Conservation (phyloP, 2,797 vertebrate species). For the Hippopotamyrus pictus region DNA sequence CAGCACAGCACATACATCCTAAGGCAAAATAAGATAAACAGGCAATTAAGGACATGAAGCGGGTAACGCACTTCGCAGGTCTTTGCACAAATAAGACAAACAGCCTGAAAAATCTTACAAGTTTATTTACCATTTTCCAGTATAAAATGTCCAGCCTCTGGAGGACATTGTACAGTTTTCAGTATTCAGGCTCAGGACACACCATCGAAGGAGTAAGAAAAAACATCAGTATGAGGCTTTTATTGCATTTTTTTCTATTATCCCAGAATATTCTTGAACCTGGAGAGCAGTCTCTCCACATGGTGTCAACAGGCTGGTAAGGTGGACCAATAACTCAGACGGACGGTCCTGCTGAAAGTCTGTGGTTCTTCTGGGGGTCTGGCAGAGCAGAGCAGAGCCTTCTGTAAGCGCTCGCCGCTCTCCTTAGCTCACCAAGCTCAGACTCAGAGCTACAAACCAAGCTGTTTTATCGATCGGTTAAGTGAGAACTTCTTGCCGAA, state of each 20-base stretch:
- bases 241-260: neutral
- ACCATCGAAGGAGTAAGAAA: neutral
- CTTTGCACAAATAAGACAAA: conserved; percentile 11
- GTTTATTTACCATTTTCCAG: conserved; percentile 44
- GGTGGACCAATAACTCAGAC: neutral
- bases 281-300: neutral
- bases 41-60: neutral
- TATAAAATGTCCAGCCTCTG: conserved; percentile 39
- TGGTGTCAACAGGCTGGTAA: neutral
- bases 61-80: neutral
- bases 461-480: neutral
- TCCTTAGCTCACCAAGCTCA: too few relatives aligned
- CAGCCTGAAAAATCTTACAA: conserved; percentile 25
- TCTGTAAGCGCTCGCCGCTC: too few relatives aligned
- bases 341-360: neutral
- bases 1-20: neutral
- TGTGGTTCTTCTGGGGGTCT: neutral
- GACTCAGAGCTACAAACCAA: neutral
- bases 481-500: neutral
- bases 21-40: neutral
- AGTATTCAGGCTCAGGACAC: conserved; percentile 4
- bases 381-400: neutral
- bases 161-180: neutral
- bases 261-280: neutral
- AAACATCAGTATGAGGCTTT: neutral